Evolutionary conservation across 2,888 invertebrate species (phyloP), one percentile per base, ranked within the genome.

Genomic region (Venusia cambrica): DNA sequence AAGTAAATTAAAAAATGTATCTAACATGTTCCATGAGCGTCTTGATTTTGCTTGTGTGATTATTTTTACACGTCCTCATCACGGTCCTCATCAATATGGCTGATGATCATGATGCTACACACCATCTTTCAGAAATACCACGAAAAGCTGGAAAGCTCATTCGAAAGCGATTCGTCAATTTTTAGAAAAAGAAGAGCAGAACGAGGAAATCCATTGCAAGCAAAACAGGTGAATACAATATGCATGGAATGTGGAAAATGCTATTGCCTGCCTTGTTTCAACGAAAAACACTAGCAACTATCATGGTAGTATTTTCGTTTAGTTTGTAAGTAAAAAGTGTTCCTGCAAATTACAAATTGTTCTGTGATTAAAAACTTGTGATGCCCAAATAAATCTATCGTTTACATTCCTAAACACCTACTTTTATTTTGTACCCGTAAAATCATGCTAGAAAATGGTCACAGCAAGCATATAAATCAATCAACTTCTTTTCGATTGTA

Each of bases 161-260:
- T 20, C 24, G 41, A n/a, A 33, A 34, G 34, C 38, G 45, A 5
- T 45, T 40, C 29, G 31, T 34, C 14, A 24, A 8, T 26, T 40
- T 38, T 31, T 41, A 41, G 17, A 29, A 41, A 38, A 38, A 34
- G 12, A 20, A 45, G 18, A 29, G 31, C 26, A 7, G 26, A 37
- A 19, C 37, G 45, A 17, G 22, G 18, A 18, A 18, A 15, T 16
- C 30, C 45, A 12, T 8, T 27, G 17, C 37, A 38, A 31, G 12
- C 35, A 9, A 45, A 38, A 24, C 29, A 38, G 41, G 38, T 45
- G 8, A 27, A 38, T 18, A 45, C 38, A 10, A 34, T 41, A 24
- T 41, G 41, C 22, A 24, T 38, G 18, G 17, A 26, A 19, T 38
- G 27, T 13, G 18, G 22, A 11, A 45, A 45, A 17, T 8, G 12